These are phyloP conservation scores for Zelostemma sp. DNA, from an alignment of 1,140 invertebrate genomes.

Conservation along the genomic window DNA sequence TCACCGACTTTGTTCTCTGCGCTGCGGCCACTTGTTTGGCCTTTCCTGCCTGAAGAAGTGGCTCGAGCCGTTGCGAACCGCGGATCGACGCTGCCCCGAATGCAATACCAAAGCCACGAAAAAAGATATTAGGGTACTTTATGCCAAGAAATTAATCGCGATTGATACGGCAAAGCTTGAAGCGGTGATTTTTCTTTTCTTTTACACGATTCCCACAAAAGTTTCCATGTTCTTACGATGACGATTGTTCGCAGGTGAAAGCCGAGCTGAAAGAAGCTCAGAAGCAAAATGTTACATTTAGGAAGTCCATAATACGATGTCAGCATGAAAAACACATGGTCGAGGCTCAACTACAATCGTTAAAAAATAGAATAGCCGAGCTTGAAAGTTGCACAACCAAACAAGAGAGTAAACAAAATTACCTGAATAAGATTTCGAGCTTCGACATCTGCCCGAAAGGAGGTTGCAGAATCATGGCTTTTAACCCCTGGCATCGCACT, in stretches of 20 bases:
- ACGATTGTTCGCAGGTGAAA: conserved; percentile 48
- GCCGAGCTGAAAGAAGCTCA: conserved; percentile 68
- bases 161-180: conserved; percentile 79
- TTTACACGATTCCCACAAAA: too few relatives aligned
- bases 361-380: conserved; percentile 62
- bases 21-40: conserved; percentile 94
- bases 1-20: conserved; percentile 85
- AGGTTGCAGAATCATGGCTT: conserved; percentile 84
- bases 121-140: conserved; percentile 83
- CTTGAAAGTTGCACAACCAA: conserved; percentile 32
- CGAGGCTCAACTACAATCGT: conserved; percentile 65
- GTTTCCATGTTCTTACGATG: not conserved
- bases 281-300: conserved; percentile 54
- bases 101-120: conserved; percentile 84
- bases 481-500: conserved; percentile 73
- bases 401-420: not conserved
- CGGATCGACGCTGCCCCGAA: conserved; percentile 79
- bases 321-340: conserved; percentile 70
- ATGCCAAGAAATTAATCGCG: conserved; percentile 74
- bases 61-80: conserved; percentile 69
- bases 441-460: conserved; percentile 77
- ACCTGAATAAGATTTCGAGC: conserved; percentile 68
- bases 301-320: conserved; percentile 71
- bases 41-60: conserved; percentile 85
- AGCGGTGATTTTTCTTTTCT: conserved; percentile 17